Evolutionary conservation across 2,797 vertebrate species (phyloP).

Genomic region (Poeciliopsis presidionis): DNA sequence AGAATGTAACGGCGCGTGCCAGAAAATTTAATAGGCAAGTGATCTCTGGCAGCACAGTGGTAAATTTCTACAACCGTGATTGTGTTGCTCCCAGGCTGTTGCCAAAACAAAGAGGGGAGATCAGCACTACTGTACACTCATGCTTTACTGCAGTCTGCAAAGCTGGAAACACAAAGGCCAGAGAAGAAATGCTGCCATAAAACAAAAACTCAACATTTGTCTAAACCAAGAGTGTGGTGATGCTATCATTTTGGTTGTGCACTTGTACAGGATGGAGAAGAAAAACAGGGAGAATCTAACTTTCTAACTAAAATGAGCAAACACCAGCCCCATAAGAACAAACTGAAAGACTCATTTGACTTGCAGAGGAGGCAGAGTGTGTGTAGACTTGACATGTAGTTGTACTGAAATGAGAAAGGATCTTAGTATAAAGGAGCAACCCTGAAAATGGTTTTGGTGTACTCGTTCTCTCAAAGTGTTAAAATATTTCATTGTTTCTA

Average conservation of each 20-base stretch:
- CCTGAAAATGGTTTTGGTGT: neutral
- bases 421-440: too few relatives aligned
- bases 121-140: conserved; percentile 13
- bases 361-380: neutral
- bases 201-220: neutral
- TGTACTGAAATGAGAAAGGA: neutral
- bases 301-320: neutral
- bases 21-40: conserved; percentile 28
- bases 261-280: neutral
- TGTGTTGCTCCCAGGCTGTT: conserved; percentile 24
- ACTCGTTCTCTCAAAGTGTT: neutral
- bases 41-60: conserved; percentile 3
- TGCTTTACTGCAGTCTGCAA: conserved; percentile 38
- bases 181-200: neutral
- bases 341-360: neutral
- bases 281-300: neutral
- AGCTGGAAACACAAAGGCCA: conserved; percentile 6
- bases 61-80: conserved; percentile 19
- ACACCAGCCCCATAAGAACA: neutral
- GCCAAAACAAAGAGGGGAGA: conserved; percentile 30
- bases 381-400: neutral
- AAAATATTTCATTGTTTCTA: neutral
- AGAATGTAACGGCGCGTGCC: conserved; percentile 13
- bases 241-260: neutral
- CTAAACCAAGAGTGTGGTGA: neutral